A percentile compares a stretch with the other conserved stretches of the same genome.
Conservation (phyloP, 2,797 vertebrate species). For the Anniella stebbinsi region DNA sequence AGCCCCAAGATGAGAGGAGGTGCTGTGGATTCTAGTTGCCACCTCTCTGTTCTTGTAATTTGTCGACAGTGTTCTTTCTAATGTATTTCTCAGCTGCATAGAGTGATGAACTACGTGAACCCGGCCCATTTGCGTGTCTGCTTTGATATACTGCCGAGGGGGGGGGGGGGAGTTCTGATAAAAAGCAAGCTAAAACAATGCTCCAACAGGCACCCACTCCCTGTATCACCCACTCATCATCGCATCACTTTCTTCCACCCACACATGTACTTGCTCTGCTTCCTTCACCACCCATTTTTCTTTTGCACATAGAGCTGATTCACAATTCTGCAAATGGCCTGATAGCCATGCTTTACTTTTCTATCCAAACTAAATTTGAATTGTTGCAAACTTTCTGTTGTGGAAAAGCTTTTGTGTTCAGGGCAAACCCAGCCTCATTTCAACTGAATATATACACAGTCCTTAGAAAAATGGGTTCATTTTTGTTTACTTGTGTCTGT, state of each 20-base stretch:
- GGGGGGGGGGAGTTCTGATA: not conserved
- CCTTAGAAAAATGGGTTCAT: not conserved
- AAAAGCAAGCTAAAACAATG: not conserved
- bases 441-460: not conserved
- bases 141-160: slow-evolving; percentile 9
- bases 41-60: slow-evolving; percentile 17
- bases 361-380: not conserved
- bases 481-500: not conserved
- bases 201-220: not conserved
- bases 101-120: not conserved
- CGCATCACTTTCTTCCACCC: not conserved
- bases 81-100: slow-evolving; percentile 4
- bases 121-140: not conserved
- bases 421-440: not conserved
- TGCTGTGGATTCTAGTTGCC: slow-evolving; percentile 7
- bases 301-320: not conserved
- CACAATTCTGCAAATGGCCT: not conserved
- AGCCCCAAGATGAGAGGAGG: slow-evolving; percentile 27
- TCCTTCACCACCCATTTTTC: not conserved
- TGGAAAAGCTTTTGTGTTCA: not conserved
- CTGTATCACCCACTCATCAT: not conserved
- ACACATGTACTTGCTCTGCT: not conserved
- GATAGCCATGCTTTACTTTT: not conserved
- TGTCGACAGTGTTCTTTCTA: slow-evolving; percentile 4
- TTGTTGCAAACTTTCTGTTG: not conserved